Evolutionary conservation across 2,113 vertebrate species (phyloP), one percentile per base, ranked within the genome.

Genomic region (Catharus minimus): DNA sequence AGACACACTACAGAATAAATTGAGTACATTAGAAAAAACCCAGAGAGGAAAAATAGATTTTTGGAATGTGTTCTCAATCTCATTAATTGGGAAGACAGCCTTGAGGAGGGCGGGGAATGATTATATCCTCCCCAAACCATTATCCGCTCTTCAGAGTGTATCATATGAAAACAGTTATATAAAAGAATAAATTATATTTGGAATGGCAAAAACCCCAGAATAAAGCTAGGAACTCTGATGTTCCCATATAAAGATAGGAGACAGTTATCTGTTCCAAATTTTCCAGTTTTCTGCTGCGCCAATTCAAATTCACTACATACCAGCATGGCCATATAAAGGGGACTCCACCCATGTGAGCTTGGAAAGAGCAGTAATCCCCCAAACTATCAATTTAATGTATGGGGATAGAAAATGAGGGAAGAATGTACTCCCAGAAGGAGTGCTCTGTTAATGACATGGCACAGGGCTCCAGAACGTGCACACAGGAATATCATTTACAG

Each of bases 241-340:
- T 96, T 97, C 96, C 96, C 96, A 96, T 96, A 96, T 93, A 96
- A 97, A 97, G 96, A 96, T 97, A 96, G 95, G 96, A 97, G 96
- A 97, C 95, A 96, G 94, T 69, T 96, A 96, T 96, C 96, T 96
- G 96, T 96, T 97, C 96, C 96, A 97, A 97, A 96, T 96, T 95
- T 96, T 90, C 92, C 46, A 96, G 95, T 96, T 96, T 96, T 93
- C 82, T 92, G 60, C 86, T 83, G 93, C 5, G 96, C 96, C 96
- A 97, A 85, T 96, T 96, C 82, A 90, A 97, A 97, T 96, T 95
- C 96, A 97, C 82, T 74, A 52, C 96, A 97, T 96, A 96, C 95
- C 96, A 96, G 82, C 89, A 82, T 74, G 87, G 85, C 92, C 94
- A 90, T 96, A 96, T 74, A 95, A 95, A 93, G 82, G 65, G 74